Base-by-base conservation (phyloP, 2,888 invertebrate species). In the Rapana venosa region DNA sequence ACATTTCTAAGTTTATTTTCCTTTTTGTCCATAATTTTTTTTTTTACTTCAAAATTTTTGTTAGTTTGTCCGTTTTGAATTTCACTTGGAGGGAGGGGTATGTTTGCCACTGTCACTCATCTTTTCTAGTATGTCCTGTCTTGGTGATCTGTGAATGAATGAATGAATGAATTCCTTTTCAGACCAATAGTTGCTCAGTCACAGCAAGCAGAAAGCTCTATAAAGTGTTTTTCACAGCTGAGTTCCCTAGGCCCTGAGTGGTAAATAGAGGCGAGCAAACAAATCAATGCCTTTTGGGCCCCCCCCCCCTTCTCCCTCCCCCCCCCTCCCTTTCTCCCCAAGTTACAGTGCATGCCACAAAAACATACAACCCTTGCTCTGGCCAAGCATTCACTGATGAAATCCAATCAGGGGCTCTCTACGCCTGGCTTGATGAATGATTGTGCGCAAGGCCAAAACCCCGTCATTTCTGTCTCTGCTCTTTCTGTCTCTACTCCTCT, bases 81-180 rank as follows among this genome's bases (percentile, higher is more conserved):
- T 47, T 47, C 8, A 47, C 8, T 2, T 47, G 47, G 47, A 8
- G 47, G 47, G 8, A 47, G 47, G 47, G 47, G 47, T 47, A 47
- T 47, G 47, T 8, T 47, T 47, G 47, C 47, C 47, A 47, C 47
- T 47, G 47, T 47, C 47, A 47, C 47, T 47, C 47, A 47, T 47
- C 8, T 47, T 5, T 47, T 47, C 47, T 47, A 47, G 47, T 47
- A 47, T 47, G 47, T 47, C 47, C 47, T 47, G 47, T 47, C 4
- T 47, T 8, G 2, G 47, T 47, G 47, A 47, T 47, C 47, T 47
- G 47, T 47, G 47, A 47, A 47, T 5, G 47, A 47, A 47, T 5
- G 47, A 47, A 47, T 74, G 74, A n/a, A 74, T n/a, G 74, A 74
- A n/a, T 74, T 74, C 74, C 74, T 74, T 74, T 74, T 74, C 74